Evolutionary conservation across 64 coral and sea anemone genomes (phyloP).

Genomic region (Actinia equina): DNA sequence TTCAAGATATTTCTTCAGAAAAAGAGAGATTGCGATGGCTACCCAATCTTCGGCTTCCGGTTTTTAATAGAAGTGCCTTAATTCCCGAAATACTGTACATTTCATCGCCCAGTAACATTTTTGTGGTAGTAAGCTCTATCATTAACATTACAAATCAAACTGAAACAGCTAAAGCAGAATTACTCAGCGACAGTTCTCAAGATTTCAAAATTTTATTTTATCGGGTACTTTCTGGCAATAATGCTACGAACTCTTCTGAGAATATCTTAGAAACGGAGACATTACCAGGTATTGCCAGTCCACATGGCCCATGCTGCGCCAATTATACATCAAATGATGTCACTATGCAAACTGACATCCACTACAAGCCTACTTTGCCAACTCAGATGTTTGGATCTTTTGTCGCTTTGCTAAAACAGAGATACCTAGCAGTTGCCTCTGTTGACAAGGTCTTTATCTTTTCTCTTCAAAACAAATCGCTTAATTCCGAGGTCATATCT

Average conservation of each 20-base stretch:
- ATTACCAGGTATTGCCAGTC: slow-evolving; percentile 57
- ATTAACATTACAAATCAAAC: slow-evolving; percentile 9
- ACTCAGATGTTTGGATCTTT: slow-evolving; percentile 35
- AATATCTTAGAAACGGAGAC: slow-evolving; percentile 44
- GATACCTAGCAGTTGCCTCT: slow-evolving; percentile 16
- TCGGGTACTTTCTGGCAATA: slow-evolving; percentile 24
- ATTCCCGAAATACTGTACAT: slow-evolving; percentile 65
- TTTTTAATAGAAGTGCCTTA: slow-evolving; percentile 38
- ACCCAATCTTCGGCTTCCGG: slow-evolving; percentile 55
- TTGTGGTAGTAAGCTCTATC: neutral
- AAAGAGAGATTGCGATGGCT: slow-evolving; percentile 58
- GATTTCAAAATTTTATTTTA: slow-evolving; percentile 43
- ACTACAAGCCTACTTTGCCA: slow-evolving; percentile 39
- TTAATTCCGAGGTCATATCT: neutral
- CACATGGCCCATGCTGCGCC: slow-evolving; percentile 47
- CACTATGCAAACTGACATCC: slow-evolving; percentile 18
- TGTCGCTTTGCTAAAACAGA: neutral
- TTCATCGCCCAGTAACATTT: slow-evolving; percentile 47
- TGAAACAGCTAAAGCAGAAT: neutral
- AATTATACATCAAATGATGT: neutral
- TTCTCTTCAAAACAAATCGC: slow-evolving; percentile 1
- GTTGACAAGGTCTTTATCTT: slow-evolving; percentile 24
- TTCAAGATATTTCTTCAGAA: slow-evolving; percentile 53
- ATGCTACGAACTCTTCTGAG: slow-evolving; percentile 52
- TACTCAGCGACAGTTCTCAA: slow-evolving; percentile 8